phyloP scores from a whole-genome alignment of 2,888 invertebrate genomes.

The Leptopterna dolabrata region DNA sequence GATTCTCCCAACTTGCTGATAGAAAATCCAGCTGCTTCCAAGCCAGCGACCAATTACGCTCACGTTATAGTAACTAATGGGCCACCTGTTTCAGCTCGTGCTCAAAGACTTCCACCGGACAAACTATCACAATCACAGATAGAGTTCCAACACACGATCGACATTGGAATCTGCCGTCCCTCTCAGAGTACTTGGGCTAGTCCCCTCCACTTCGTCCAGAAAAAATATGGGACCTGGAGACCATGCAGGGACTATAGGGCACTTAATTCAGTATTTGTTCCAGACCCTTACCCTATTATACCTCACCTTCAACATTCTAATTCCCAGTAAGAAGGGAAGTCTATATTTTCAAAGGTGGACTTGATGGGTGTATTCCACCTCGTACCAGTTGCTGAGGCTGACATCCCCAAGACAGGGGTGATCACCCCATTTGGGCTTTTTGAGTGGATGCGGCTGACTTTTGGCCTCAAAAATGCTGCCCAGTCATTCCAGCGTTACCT shows the following conservation, averaged over 20 bases:
- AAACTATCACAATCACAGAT: constrained; percentile 63
- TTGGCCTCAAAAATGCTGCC: constrained; percentile 61
- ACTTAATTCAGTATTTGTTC: constrained; percentile 65
- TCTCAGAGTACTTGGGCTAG: constrained; percentile 51
- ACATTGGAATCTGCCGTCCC: constrained; percentile 54
- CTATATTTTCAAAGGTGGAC: constrained; percentile 60
- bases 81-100: constrained; percentile 65
- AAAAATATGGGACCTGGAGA: constrained; percentile 62
- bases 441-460: constrained; percentile 59
- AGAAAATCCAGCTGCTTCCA: neutral
- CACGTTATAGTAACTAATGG: constrained; percentile 40
- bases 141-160: constrained; percentile 46
- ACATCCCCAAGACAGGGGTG: constrained; percentile 58
- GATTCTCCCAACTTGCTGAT: constrained; percentile 21
- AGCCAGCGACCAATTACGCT: neutral
- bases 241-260: constrained; percentile 66
- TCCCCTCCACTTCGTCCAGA: constrained; percentile 21
- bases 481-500: constrained; percentile 64
- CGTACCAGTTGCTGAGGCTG: constrained; percentile 65
- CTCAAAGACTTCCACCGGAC: constrained; percentile 61
- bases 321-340: constrained; percentile 61
- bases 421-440: constrained; percentile 53
- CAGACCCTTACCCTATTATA: constrained; percentile 65
- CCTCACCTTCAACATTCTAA: constrained; percentile 65
- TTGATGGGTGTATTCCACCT: constrained; percentile 64